These are phyloP conservation scores for Contarinia nasturtii DNA, from an alignment of 1,140 invertebrate species.

Conservation along the genomic window DNA sequence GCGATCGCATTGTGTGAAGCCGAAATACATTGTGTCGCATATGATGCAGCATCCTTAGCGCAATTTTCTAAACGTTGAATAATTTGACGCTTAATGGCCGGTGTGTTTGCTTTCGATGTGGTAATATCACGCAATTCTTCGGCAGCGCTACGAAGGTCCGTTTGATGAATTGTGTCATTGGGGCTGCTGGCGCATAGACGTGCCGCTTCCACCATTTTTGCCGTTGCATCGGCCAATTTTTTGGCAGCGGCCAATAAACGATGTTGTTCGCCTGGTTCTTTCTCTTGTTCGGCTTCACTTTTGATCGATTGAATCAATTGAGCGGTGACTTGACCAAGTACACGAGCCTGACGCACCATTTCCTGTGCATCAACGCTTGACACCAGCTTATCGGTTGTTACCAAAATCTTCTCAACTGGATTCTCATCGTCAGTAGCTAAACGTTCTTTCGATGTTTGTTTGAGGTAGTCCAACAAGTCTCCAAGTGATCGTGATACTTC, in stretches of 20 bases:
- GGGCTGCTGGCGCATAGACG: slow-evolving; percentile 75
- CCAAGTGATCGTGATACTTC: slow-evolving; percentile 81
- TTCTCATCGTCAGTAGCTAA: slow-evolving; percentile 45
- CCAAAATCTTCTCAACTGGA: slow-evolving; percentile 75
- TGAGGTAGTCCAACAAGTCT: slow-evolving; percentile 79
- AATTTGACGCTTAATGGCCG: slow-evolving; percentile 56
- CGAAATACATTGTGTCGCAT: slow-evolving; percentile 78
- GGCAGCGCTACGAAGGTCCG: slow-evolving; percentile 66
- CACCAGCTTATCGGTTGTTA: slow-evolving; percentile 76
- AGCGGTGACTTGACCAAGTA: slow-evolving; percentile 83
- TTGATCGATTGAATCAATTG: slow-evolving; percentile 86
- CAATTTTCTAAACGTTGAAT: slow-evolving; percentile 54
- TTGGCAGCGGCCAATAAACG: slow-evolving; percentile 82
- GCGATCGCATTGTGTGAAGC: slow-evolving; percentile 56
- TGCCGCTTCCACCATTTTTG: slow-evolving; percentile 89
- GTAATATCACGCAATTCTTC: slow-evolving; percentile 83
- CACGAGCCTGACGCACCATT: slow-evolving; percentile 85
- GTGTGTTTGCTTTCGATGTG: slow-evolving; percentile 53
- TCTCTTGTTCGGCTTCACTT: slow-evolving; percentile 71
- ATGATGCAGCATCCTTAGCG: slow-evolving; percentile 71
- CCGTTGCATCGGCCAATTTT: slow-evolving; percentile 85
- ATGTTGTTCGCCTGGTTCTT: slow-evolving; percentile 75
- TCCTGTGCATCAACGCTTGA: slow-evolving; percentile 72
- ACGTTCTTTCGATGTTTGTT: slow-evolving; percentile 32
- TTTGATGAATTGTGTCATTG: slow-evolving; percentile 65